A percentile compares a stretch with the other conserved stretches of the same genome.
Conservation (phyloP, 1,140 invertebrate genomes). For the Protaetia brevitarsis region DNA sequence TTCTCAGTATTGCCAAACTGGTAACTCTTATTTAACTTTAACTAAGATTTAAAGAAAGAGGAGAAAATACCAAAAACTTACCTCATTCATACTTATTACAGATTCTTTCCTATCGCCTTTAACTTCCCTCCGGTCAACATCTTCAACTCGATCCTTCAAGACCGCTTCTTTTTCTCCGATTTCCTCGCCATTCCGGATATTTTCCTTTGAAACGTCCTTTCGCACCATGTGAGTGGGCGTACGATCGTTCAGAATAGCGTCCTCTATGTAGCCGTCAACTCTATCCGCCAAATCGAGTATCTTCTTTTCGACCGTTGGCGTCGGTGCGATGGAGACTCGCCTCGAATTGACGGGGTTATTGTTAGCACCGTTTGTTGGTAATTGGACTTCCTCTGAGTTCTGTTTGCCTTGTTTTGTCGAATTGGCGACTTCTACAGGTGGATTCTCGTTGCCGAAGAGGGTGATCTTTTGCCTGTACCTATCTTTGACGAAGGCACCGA, state of each 20-base stretch:
- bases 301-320: slow-evolving; percentile 11
- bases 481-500: not conserved
- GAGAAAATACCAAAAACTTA: too few species aligned
- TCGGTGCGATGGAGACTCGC: not conserved
- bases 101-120: not conserved
- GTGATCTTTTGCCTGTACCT: slow-evolving; percentile 33
- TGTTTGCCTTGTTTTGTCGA: not conserved
- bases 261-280: slow-evolving; percentile 7
- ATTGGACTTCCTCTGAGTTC: not conserved
- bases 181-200: not conserved
- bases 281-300: not conserved
- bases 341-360: not conserved
- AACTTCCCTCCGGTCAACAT: not conserved
- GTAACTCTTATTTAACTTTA: too few species aligned
- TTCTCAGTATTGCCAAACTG: too few species aligned
- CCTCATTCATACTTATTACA: not conserved
- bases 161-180: not conserved
- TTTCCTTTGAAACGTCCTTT: not conserved
- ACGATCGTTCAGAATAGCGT: not conserved
- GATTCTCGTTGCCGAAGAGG: slow-evolving; percentile 40
- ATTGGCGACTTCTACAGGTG: slow-evolving; percentile 28
- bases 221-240: not conserved
- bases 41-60: too few species aligned
- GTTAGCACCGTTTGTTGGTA: not conserved
- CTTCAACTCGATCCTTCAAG: not conserved